Conservation (phyloP, 2,113 vertebrate species). For the Scartelaos histophorus region DNA sequence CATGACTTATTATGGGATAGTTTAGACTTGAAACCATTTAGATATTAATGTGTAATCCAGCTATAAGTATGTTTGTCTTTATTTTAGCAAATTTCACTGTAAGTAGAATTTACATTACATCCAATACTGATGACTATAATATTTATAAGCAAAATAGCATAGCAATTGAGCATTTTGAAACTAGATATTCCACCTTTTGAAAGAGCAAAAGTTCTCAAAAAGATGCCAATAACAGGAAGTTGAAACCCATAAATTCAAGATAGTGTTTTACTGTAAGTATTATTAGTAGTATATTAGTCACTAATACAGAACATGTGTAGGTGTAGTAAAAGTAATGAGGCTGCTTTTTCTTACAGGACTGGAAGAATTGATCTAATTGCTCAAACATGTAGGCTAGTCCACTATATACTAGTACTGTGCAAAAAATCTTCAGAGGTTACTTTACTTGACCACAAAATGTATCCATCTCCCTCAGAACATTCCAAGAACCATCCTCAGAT, state of each 20-base stretch:
- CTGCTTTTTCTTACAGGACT: neutral
- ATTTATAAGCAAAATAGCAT: too few species aligned
- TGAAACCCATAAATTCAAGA: neutral
- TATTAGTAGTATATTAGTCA: neutral
- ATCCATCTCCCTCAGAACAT: neutral
- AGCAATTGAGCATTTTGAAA: too few species aligned
- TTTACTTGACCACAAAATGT: conserved; percentile 4
- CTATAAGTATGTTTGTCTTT: too few species aligned
- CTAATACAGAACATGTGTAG: conserved; percentile 1
- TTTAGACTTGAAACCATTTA: too few species aligned
- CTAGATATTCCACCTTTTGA: too few species aligned
- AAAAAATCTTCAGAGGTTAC: neutral
- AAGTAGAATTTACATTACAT: neutral
- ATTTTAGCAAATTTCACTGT: too few species aligned
- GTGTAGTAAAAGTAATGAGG: neutral
- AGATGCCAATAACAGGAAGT: too few species aligned
- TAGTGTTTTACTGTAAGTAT: neutral
- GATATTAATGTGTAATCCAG: too few species aligned
- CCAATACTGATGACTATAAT: neutral
- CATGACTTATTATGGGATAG: neutral
- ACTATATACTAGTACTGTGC: neutral
- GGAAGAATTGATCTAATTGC: neutral
- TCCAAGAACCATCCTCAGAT: conserved; percentile 29
- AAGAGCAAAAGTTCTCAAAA: too few species aligned
- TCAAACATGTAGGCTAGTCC: neutral